Evolutionary conservation across 2,797 vertebrate species (phyloP).

Genomic region (Acanthurus lineatus): DNA sequence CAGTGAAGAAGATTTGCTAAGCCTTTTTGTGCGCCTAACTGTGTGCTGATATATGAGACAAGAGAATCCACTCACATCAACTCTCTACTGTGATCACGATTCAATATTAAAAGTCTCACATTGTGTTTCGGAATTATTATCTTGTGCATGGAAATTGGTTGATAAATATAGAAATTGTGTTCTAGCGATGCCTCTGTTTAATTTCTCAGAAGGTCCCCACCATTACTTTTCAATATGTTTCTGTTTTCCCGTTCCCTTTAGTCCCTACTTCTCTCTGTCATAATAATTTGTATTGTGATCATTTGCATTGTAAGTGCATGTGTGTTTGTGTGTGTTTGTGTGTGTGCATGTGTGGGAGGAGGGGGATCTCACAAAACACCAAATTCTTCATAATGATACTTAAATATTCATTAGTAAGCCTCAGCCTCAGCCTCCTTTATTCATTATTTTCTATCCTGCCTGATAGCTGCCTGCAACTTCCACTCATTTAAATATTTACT

Average conservation of each 20-base stretch:
- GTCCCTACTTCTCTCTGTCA: neutral
- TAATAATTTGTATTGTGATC: neutral
- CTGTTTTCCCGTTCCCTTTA: too few relatives aligned
- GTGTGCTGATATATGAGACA: conserved; percentile 4
- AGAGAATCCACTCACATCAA: conserved; percentile 27
- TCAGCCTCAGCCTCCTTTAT: neutral
- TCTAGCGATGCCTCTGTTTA: neutral
- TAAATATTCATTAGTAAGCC: neutral
- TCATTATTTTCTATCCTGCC: neutral
- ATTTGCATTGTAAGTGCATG: neutral
- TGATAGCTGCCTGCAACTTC: neutral
- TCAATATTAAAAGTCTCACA: conserved; percentile 29
- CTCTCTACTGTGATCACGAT: conserved; percentile 16
- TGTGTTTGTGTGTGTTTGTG: too few relatives aligned
- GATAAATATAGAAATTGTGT: conserved; percentile 5
- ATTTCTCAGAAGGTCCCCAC: neutral
- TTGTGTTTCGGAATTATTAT: conserved; percentile 19
- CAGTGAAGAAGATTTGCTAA: neutral
- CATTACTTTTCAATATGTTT: neutral
- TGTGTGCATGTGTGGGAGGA: too few relatives aligned
- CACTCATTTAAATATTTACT: neutral
- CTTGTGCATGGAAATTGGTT: conserved; percentile 12
- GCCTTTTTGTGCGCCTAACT: neutral
- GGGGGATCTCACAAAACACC: too few relatives aligned
- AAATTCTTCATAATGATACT: too few relatives aligned